Conservation (phyloP, 2,888 invertebrate species). For the Uropetala carovei region DNA sequence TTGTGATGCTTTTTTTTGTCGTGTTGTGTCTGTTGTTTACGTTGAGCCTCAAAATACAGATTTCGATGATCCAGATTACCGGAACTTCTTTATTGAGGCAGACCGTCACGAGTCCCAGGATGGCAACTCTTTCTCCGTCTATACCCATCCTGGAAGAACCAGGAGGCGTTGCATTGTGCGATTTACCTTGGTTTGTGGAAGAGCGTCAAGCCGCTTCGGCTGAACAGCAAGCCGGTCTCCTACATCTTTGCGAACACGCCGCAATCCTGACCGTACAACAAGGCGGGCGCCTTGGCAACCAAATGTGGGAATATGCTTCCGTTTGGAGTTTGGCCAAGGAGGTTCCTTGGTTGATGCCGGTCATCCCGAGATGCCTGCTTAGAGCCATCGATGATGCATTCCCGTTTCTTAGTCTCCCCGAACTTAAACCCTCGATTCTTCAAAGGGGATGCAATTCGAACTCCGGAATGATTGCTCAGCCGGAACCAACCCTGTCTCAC, state of each 20-base stretch:
- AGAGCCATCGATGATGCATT: constrained; percentile 65
- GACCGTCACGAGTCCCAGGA: not conserved
- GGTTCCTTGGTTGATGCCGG: constrained; percentile 57
- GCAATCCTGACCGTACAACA: constrained; percentile 65
- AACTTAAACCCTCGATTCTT: constrained; percentile 59
- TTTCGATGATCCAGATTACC: constrained; percentile 31
- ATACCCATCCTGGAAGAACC: constrained; percentile 44
- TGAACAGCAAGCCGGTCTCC: not conserved
- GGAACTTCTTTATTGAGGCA: not conserved
- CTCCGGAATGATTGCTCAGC: constrained; percentile 15
- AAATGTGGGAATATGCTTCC: constrained; percentile 67
- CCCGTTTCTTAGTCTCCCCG: constrained; percentile 30
- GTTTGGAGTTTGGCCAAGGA: constrained; percentile 66
- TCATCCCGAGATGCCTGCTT: constrained; percentile 60
- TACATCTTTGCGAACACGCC: constrained; percentile 65
- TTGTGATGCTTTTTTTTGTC: not conserved
- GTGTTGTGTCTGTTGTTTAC: constrained; percentile 23
- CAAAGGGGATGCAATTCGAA: constrained; percentile 28
- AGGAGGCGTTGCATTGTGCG: constrained; percentile 46
- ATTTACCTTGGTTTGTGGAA: constrained; percentile 48
- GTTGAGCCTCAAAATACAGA: constrained; percentile 41
- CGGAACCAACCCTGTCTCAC: constrained; percentile 33
- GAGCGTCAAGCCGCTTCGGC: constrained; percentile 11
- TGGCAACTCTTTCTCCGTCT: constrained; percentile 30
- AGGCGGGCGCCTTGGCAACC: constrained; percentile 67